Evolutionary conservation across 1,140 invertebrate genomes (phyloP), one percentile per base, ranked within the genome.

Genomic region (Drosophila virilis): DNA sequence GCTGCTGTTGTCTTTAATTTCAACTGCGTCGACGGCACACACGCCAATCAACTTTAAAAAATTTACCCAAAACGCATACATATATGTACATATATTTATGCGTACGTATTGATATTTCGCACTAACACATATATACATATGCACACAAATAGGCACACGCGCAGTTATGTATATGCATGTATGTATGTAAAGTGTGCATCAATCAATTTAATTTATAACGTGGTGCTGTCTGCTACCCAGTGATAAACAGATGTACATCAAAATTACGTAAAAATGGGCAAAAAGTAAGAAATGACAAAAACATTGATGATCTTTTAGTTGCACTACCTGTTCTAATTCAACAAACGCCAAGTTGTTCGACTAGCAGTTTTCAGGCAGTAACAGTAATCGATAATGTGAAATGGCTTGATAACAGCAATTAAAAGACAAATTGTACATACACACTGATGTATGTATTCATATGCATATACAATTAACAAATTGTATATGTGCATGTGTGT

Each of bases 341-440:
- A 66, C 58, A 50, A 75, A 45, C 37, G 45, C 43, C n/a, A 65
- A 65, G 61, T 50, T 22, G 52, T 50, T 60, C 54, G 28, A 40
- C 57, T 35, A 51, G 45, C 17, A 40, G 13, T 40, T 59, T 78
- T 72, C 57, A 40, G 72, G 46, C 74, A 70, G 67, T 40, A 59
- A 73, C 46, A 88, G 81, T 71, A 86, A 86, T 86, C 83, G 81
- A 86, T 86, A 79, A 77, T 67, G 74, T 43, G 57, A 32, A 66
- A 17, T 33, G 51, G 42, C 61, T 68, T 74, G 76, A 70, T 70
- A 77, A 67, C 52, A 67, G 52, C 43, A 51, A 59, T 55, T 62
- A 43, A 46, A 43, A 46, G 17, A 35, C 55, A 42, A 15, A 7
- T 46, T 22, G 13, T 45, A 17, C 10, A 45, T 40, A n/a, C n/a